Evolutionary conservation across 2,888 invertebrate genomes (phyloP).

Genomic region (Clistopyga incitator): DNA sequence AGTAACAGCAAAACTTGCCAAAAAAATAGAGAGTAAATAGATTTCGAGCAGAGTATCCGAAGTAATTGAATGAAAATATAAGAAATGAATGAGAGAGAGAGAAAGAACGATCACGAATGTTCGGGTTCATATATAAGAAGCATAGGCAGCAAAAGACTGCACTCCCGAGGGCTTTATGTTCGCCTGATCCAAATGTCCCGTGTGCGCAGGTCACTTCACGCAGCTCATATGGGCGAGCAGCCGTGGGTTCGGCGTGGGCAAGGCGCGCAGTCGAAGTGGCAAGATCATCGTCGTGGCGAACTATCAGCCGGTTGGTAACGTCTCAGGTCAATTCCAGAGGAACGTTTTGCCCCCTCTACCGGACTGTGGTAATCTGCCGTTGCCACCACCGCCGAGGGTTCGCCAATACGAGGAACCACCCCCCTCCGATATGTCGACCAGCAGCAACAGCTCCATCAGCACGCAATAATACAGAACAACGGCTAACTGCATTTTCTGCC

Average conservation of each 20-base stretch:
- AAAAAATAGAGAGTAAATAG: too few relatives aligned
- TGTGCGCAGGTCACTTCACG: constrained; percentile 91
- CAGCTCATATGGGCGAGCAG: constrained; percentile 94
- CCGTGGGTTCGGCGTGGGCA: constrained; percentile 92
- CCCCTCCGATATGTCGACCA: constrained; percentile 73
- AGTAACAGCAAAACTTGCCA: too few relatives aligned
- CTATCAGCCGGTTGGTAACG: constrained; percentile 93
- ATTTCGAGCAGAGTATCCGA: too few relatives aligned
- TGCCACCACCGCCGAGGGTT: constrained; percentile 77
- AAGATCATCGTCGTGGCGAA: constrained; percentile 94
- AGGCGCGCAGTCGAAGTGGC: constrained; percentile 91
- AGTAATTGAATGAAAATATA: neutral
- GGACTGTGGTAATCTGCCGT: constrained; percentile 85
- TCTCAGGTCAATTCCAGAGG: constrained; percentile 89
- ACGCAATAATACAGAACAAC: constrained; percentile 79
- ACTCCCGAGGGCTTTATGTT: constrained; percentile 58
- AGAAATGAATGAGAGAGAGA: neutral
- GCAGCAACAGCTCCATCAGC: constrained; percentile 75
- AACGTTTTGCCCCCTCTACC: constrained; percentile 92
- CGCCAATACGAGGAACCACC: constrained; percentile 69
- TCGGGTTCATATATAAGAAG: too few relatives aligned
- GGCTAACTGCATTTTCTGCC: constrained; percentile 79
- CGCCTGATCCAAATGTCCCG: constrained; percentile 67
- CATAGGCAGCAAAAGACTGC: neutral
- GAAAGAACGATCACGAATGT: too few relatives aligned